Evolutionary conservation across 2,888 invertebrate genomes (phyloP).

Genomic region (Orthosia incerta): DNA sequence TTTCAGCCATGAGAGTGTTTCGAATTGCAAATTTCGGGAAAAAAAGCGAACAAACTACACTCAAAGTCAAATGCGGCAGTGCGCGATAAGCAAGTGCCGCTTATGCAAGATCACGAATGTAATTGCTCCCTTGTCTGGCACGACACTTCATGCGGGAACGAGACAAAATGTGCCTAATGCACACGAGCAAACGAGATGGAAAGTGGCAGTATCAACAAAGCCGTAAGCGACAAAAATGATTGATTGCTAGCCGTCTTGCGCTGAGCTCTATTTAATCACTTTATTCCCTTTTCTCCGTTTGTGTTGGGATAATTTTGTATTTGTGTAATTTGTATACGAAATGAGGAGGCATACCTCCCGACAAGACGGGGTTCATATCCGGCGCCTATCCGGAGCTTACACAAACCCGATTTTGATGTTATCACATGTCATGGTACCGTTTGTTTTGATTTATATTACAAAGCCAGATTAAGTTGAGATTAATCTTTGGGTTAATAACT

Average conservation of each 20-base stretch:
- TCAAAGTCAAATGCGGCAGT: conserved; percentile 90
- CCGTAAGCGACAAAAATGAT: conserved; percentile 91
- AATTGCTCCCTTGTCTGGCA: conserved; percentile 91
- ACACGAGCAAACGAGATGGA: conserved; percentile 77
- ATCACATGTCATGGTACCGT: conserved; percentile 81
- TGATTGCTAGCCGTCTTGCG: conserved; percentile 91
- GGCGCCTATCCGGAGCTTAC: conserved; percentile 81
- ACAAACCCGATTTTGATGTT: conserved; percentile 82
- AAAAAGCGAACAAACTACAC: conserved; percentile 87
- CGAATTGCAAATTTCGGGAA: conserved; percentile 90
- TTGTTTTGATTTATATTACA: conserved; percentile 77
- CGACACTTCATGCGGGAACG: conserved; percentile 90
- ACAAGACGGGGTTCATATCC: conserved; percentile 85
- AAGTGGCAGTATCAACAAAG: conserved; percentile 82
- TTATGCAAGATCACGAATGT: conserved; percentile 92
- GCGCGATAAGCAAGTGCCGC: conserved; percentile 90
- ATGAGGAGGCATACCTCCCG: conserved; percentile 86
- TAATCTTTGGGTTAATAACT: conserved; percentile 71
- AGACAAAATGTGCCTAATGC: conserved; percentile 73
- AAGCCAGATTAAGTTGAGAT: conserved; percentile 73
- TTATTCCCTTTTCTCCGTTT: conserved; percentile 91
- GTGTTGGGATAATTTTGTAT: conserved; percentile 90
- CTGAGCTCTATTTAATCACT: conserved; percentile 92
- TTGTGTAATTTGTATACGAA: conserved; percentile 90
- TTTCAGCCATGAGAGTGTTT: conserved; percentile 84